Evolutionary conservation across 2,113 vertebrate genomes (phyloP).

Genomic region (Macaca mulatta): DNA sequence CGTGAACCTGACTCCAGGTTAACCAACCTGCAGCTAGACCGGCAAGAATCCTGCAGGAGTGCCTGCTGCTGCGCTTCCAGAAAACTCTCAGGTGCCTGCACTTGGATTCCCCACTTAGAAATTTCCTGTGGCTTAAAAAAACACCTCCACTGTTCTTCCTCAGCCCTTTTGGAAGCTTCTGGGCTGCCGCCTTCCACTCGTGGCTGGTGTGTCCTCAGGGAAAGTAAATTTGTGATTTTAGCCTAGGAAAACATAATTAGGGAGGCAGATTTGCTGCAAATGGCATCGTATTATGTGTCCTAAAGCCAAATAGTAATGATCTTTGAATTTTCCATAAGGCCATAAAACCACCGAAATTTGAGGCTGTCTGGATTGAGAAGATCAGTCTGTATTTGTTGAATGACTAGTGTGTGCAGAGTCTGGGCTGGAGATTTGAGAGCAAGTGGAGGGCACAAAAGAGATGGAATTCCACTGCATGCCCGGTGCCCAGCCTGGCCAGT

Average conservation of each 20-base stretch:
- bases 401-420: not conserved
- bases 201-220: not conserved
- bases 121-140: not conserved
- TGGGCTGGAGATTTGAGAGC: not conserved
- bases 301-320: not conserved
- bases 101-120: not conserved
- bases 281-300: not conserved
- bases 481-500: not conserved
- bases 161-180: slow-evolving; percentile 30
- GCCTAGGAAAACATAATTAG: slow-evolving; percentile 53
- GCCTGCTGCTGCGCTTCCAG: not conserved
- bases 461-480: too few species aligned
- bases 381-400: not conserved
- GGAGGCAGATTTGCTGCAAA: slow-evolving; percentile 12
- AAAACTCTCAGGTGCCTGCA: not conserved
- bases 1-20: fast-evolving
- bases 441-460: not conserved
- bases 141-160: not conserved
- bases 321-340: not conserved
- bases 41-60: not conserved
- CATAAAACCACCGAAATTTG: not conserved
- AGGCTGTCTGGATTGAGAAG: not conserved
- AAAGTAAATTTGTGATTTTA: slow-evolving; percentile 40
- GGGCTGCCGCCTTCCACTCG: not conserved
- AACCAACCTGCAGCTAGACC: not conserved